Conservation (phyloP, 2,888 invertebrate species). For the Leucophenga maculata region DNA sequence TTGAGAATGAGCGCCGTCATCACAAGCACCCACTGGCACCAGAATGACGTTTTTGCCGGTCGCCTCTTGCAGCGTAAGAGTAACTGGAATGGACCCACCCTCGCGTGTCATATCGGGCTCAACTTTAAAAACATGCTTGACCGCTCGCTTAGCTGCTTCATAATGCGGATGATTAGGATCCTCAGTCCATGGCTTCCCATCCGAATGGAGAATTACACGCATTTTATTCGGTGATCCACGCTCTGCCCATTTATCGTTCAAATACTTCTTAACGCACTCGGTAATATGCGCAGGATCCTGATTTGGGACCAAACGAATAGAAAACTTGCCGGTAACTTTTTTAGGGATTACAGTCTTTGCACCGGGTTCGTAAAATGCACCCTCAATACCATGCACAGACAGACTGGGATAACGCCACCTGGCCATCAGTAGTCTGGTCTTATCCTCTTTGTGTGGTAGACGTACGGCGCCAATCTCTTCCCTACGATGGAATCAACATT, state of each 20-base stretch:
- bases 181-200: slow-evolving; percentile 92
- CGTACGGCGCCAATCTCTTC: slow-evolving; percentile 79
- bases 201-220: slow-evolving; percentile 72
- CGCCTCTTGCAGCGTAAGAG: slow-evolving; percentile 91
- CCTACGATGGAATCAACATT: slow-evolving; percentile 42
- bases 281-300: slow-evolving; percentile 90
- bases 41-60: slow-evolving; percentile 95
- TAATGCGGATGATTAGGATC: slow-evolving; percentile 95
- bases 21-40: slow-evolving; percentile 91
- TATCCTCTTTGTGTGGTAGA: slow-evolving; percentile 84
- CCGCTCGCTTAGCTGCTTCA: slow-evolving; percentile 87
- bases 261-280: slow-evolving; percentile 82
- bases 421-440: slow-evolving; percentile 89
- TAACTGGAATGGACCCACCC: slow-evolving; percentile 98
- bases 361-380: slow-evolving; percentile 93
- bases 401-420: slow-evolving; percentile 96
- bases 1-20: slow-evolving; percentile 99
- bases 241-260: slow-evolving; percentile 84
- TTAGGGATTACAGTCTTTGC: slow-evolving; percentile 96
- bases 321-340: slow-evolving; percentile 97
- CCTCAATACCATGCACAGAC: slow-evolving; percentile 95
- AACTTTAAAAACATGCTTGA: slow-evolving; percentile 86
- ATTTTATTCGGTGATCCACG: slow-evolving; percentile 90
- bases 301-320: slow-evolving; percentile 95
- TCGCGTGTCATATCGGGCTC: slow-evolving; percentile 97